Conservation (phyloP, 2,113 vertebrate species). For the Gymnarchus niloticus region DNA sequence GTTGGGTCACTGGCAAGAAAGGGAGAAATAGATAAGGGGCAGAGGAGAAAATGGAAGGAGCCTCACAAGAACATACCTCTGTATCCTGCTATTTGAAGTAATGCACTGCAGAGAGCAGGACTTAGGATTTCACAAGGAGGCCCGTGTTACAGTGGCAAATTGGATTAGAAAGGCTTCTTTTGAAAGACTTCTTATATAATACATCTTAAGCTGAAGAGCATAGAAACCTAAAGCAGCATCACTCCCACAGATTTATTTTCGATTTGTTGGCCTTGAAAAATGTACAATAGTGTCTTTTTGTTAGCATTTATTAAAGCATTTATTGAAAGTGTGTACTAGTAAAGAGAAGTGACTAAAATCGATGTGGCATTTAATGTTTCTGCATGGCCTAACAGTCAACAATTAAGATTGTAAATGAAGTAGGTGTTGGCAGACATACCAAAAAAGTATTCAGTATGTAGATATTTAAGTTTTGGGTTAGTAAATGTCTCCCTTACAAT, state of each 20-base stretch:
- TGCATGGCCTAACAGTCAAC: neutral
- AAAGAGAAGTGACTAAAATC: neutral
- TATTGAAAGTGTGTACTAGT: constrained; percentile 15
- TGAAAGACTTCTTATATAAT: constrained; percentile 19
- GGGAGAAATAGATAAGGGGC: constrained; percentile 39
- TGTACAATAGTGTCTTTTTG: neutral
- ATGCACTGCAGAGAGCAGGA: constrained; percentile 20
- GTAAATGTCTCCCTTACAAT: neutral
- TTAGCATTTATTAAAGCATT: constrained; percentile 17
- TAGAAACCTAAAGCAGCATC: constrained; percentile 21
- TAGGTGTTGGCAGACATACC: neutral
- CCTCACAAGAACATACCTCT: constrained; percentile 7
- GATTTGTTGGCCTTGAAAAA: constrained; percentile 15
- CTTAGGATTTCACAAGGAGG: constrained; percentile 21
- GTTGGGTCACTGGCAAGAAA: constrained; percentile 57
- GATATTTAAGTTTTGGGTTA: neutral
- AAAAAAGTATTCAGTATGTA: neutral
- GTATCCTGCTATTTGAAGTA: constrained; percentile 22
- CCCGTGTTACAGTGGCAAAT: constrained; percentile 27
- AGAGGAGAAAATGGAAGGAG: constrained; percentile 15
- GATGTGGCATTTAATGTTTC: neutral
- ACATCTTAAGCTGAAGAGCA: constrained; percentile 20
- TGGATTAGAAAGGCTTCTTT: constrained; percentile 26
- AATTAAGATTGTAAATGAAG: neutral
- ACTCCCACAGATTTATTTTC: constrained; percentile 1